Evolutionary conservation across 2,888 invertebrate species (phyloP), one percentile per base, ranked within the genome.

Genomic region (Pseudoips prasinana): DNA sequence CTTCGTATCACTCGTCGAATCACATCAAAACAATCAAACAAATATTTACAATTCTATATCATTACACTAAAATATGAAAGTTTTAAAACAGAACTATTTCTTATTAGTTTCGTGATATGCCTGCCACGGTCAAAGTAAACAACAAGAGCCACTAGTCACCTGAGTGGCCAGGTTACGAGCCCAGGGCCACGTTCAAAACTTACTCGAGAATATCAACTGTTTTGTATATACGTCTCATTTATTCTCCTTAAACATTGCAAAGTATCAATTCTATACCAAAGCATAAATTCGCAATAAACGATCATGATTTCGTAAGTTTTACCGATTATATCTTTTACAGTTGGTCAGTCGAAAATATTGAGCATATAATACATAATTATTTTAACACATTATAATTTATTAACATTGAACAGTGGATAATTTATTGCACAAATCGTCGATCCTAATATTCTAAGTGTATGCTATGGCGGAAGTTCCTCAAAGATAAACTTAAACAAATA

Each of bases 271-370:
- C 44, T 54, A 47, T 46, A 46, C 33, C 55, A 52, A 62, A 66
- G 50, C 64, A 58, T 58, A 54, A 67, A 59, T 61, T 66, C 63
- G 63, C 53, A 58, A 58, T 52, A 62, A 56, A 59, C 62, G 62
- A 67, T 60, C 27, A 30, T 58, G 45, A 49, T 49, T 49, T 50
- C 26, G 25, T 53, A 52, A 54, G 20, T 20, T 51, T 69, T 73
- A 76, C 58, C 68, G 65, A 66, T 70, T 67, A 65, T 64, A 68
- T 77, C 73, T 78, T 78, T 77, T 79, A 81, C 69, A 85, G 77
- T 85, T 85, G 85, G 85, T 87, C 87, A 85, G 86, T 86, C 85
- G 80, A 84, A 85, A 84, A 79, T 73, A 79, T 86, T 87, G 86
- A 88, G 87, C 86, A 82, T 71, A 71, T 70, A 7, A 65, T 56